Conservation (phyloP, 2,113 vertebrate genomes). For the Furnarius figulus region DNA sequence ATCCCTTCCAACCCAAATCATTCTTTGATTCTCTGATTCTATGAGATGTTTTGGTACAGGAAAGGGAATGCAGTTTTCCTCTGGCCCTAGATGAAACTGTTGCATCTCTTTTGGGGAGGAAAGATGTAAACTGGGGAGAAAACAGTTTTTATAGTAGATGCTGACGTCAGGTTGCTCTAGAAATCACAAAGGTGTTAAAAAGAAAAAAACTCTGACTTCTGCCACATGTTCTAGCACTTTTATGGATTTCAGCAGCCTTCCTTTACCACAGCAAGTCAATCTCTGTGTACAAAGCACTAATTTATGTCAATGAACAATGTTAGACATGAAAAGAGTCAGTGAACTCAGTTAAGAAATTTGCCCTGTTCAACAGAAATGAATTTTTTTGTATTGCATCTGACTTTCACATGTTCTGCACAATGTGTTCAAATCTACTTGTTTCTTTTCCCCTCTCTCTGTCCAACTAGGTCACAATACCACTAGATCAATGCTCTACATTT, state of each 20-base stretch:
- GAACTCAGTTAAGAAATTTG: neutral
- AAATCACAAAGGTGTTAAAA: neutral
- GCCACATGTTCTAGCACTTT: neutral
- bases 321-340: neutral
- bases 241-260: neutral
- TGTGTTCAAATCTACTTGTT: neutral
- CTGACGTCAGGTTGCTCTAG: neutral
- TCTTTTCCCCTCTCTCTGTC: neutral
- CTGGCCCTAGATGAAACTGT: neutral
- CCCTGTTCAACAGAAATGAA: neutral
- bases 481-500: neutral
- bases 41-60: neutral
- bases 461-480: neutral
- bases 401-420: neutral
- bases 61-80: neutral
- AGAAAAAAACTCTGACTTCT: neutral
- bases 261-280: fast-evolving
- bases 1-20: neutral
- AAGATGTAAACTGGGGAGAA: neutral
- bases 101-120: neutral
- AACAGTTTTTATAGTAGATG: neutral
- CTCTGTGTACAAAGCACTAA: neutral
- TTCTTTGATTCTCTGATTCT: neutral
- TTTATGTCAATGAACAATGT: neutral
- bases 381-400: neutral